These are phyloP conservation scores for Channa striata DNA, from an alignment of 2,797 vertebrate species.

Conservation along the genomic window DNA sequence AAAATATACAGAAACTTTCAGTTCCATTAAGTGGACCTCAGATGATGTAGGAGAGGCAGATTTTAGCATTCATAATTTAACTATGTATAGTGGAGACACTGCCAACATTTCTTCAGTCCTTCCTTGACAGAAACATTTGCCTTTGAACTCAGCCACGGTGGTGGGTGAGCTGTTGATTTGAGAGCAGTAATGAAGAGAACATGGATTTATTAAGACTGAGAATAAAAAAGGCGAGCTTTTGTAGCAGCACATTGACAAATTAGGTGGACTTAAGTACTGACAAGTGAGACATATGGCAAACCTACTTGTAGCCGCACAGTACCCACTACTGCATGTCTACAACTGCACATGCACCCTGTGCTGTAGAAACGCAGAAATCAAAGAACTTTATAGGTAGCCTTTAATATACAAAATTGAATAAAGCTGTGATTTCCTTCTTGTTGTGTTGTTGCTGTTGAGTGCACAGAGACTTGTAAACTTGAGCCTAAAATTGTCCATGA, in stretches of 20 bases:
- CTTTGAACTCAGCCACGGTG: not conserved
- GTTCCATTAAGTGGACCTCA: conserved; percentile 3
- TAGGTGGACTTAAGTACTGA: not conserved
- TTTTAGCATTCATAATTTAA: conserved; percentile 17
- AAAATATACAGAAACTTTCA: conserved; percentile 11
- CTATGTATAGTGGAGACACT: not conserved
- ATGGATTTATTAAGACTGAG: conserved; percentile 28
- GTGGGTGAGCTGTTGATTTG: conserved; percentile 1
- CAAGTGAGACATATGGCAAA: not conserved
- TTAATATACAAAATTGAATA: no score
- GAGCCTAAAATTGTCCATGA: no score
- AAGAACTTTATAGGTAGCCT: no score
- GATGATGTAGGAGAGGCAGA: conserved; percentile 5
- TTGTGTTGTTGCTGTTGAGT: no score
- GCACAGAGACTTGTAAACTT: no score
- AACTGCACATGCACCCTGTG: not conserved
- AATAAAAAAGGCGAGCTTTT: not conserved
- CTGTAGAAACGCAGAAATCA: no score
- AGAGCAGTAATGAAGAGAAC: conserved; percentile 8
- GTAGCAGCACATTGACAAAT: not conserved
- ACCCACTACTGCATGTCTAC: not conserved
- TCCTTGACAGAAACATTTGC: conserved; percentile 1
- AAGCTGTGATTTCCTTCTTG: no score
- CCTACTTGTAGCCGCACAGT: not conserved
- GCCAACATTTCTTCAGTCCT: conserved; percentile 1